Evolutionary conservation across 2,113 vertebrate species (phyloP).

Genomic region (Chionomys nivalis): DNA sequence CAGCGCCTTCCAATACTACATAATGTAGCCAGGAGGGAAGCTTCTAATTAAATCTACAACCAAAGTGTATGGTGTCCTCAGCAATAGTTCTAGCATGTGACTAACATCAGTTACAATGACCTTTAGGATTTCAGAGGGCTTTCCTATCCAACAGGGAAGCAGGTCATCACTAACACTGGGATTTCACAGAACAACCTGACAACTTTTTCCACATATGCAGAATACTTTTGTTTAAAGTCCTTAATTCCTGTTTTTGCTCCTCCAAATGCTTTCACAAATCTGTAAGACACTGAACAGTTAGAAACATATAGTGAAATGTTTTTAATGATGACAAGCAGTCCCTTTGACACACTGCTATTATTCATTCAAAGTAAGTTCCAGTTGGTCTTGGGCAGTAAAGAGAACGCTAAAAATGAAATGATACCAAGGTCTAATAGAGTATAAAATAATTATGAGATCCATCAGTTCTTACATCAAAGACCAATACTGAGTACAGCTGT

Average conservation of each 20-base stretch:
- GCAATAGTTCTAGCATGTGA: not conserved
- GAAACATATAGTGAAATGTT: not conserved
- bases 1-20: not conserved
- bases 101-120: not conserved
- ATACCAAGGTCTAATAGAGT: not conserved
- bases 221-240: not conserved
- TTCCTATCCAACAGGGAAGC: not conserved
- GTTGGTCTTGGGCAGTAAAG: not conserved
- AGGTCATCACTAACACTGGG: not conserved
- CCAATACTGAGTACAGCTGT: not conserved
- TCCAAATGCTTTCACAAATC: not conserved
- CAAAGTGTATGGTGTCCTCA: not conserved
- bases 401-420: not conserved
- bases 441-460: not conserved
- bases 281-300: not conserved
- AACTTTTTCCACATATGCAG: not conserved
- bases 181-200: not conserved
- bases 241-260: not conserved
- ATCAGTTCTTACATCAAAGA: not conserved
- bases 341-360: not conserved
- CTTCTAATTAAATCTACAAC: not conserved
- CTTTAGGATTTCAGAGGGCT: not conserved
- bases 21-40: not conserved
- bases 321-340: not conserved
- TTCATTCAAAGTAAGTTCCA: not conserved